phyloP scores from a whole-genome alignment of 2,888 invertebrate species.

The Mesodorylaimus sp. region DNA sequence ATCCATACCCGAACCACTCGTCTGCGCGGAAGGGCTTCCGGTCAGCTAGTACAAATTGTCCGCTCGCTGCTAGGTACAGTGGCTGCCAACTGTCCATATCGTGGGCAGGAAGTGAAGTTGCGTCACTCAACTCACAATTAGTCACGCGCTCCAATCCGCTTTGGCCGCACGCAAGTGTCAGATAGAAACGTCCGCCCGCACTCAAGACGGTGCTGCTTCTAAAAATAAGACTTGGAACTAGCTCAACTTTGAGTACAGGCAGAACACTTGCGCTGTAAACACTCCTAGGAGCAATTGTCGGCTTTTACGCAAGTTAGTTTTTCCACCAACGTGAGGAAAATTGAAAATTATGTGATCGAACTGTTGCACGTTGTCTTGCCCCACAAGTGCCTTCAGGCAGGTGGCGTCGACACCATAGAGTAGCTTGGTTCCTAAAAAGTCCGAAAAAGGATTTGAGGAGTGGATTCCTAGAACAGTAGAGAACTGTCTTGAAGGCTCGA shows the following conservation, averaged over 20 bases:
- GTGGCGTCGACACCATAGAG: conserved; percentile 40
- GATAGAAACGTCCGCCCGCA: conserved; percentile 13
- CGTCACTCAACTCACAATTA: neutral
- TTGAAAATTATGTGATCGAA: conserved; percentile 43
- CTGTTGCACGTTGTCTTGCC: neutral
- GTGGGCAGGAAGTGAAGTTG: conserved; percentile 12
- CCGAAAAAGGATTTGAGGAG: neutral
- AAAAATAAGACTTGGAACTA: too few species aligned
- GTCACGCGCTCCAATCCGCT: conserved; percentile 15
- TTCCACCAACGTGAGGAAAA: conserved; percentile 45
- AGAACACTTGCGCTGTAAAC: conserved; percentile 15
- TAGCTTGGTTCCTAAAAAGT: conserved; percentile 36
- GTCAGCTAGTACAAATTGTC: conserved; percentile 13
- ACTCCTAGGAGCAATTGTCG: conserved; percentile 35
- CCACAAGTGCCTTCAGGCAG: conserved; percentile 29
- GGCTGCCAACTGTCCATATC: conserved; percentile 23
- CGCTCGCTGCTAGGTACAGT: conserved; percentile 17
- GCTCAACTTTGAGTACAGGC: too few species aligned
- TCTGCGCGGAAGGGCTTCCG: neutral
- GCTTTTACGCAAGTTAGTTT: conserved; percentile 43
- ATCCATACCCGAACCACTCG: neutral
- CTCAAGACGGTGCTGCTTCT: conserved; percentile 12
- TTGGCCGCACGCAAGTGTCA: conserved; percentile 19
- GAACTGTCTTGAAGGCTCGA: neutral
- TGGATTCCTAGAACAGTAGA: neutral